Base-by-base conservation (phyloP, 2,113 vertebrate species). In the Nansenia antarctica region DNA sequence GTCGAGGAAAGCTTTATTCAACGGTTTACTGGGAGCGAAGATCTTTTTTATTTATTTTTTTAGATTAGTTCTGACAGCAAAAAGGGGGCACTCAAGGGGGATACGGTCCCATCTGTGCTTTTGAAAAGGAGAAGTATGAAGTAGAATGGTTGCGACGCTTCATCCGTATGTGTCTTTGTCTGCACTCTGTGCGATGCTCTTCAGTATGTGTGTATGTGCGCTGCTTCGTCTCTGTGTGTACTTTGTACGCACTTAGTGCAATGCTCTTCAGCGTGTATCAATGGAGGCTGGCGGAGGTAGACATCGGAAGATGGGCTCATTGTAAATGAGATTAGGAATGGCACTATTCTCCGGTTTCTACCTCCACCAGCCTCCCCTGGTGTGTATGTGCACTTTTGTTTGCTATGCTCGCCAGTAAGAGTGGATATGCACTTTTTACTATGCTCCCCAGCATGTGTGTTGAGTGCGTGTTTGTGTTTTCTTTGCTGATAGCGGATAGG, bases 81-180 rank as follows among this genome's bases (percentile, higher is more conserved):
- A n/a, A 34, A 35, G 57, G 62, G n/a, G 55, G 49, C 74, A 58
- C 20, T 27, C 5, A 6, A 66, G 30, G 66, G 34, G 52, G 29
- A 62, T 31, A 42, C 62, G 39, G 5, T 30, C 52, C 69, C 65
- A 6, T 7, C 3, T 26, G 62, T 74, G 68, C 68, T 69, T 70
- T 69, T 32, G 45, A 32, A 70, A 64, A 37, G 64, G 62, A 29
- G 74, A 72, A 69, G 61, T 35, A 73, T 76, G 82, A 82, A 76
- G 73, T 72, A 73, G 62, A 85, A 75, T 71, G 74, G 79, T 68
- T 45, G 64, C 59, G 67, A 45, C 66, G 60, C 60, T 69, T 78
- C 68, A 70, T 62, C 49, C 80, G 69, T 81, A 79, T 83, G 78
- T 86, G 71, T 60, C 84, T 81, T 78, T 61, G 58, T 80, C 65